Base-by-base conservation (phyloP, 2,113 vertebrate species). In the Hirundichthys speculiger region DNA sequence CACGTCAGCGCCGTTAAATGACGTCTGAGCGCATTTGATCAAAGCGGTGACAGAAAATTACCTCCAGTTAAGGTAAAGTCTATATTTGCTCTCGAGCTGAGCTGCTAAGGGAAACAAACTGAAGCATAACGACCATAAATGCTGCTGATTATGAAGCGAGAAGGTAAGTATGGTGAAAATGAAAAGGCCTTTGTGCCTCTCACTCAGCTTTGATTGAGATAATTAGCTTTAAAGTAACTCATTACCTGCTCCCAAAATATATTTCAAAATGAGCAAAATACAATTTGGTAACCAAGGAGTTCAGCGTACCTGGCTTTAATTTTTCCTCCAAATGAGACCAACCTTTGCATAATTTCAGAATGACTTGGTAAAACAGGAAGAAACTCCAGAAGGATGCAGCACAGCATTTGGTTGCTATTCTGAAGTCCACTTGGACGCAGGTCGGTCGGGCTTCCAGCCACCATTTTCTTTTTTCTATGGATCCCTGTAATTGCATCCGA, bases 401-500 rank as follows among this genome's bases (percentile, higher is more conserved):
- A 57, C 67, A 25, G 64, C 34, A 64, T 81, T 66, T 57, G 39
- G 69, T 82, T 85, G 53, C 73, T 82, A 74, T 80, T 84, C 72
- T 86, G 70, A 88, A 68, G 64, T 58, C n/a, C 58, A 75, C 56
- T 56, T 46, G 45, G 64, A 71, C 63, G 73, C 69, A 79, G 63
- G 53, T 45, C 67, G 80, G 87, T 86, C 74, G 79, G 69, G 60
- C 77, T 64, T 79, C 66, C 59, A 74, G 74, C 79, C 73, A 74
- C 49, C 72, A 81, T 84, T 86, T 87, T 90, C 84, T 86, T 87
- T 90, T 83, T 76, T 83, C 69, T 85, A 67, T 49, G 54, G 72
- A 65, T 85, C 61, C 49, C 81, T 88, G 69, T 87, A 91, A 91
- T 89, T 90, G 83, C 62, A 84, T 64, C 52, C 67, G 79, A 78